phyloP scores from a whole-genome alignment of 64 coral and sea anemone genomes.

The Platygyra sinensis region DNA sequence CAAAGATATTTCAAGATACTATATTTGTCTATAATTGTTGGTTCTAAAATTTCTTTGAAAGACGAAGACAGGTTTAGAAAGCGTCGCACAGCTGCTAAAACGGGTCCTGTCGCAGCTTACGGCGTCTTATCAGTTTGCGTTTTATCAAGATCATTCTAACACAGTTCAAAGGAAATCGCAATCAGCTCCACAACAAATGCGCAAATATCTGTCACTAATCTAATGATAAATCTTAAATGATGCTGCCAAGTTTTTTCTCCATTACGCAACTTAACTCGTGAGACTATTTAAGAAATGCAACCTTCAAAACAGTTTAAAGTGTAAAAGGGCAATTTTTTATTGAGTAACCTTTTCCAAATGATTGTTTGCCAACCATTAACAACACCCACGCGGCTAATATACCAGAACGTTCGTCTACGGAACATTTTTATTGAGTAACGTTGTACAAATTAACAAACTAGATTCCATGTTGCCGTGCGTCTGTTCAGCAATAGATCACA shows the following conservation, averaged over 20 bases:
- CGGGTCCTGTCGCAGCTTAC: background rate
- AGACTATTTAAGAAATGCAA: constrained; percentile 6
- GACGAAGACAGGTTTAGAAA: background rate
- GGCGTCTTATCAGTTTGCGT: background rate
- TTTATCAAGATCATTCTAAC: background rate
- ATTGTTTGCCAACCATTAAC: background rate
- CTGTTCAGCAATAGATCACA: too few relatives aligned
- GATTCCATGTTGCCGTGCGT: too few relatives aligned
- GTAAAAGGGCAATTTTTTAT: background rate
- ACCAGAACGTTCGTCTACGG: background rate
- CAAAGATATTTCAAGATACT: background rate
- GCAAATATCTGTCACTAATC: background rate
- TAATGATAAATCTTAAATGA: background rate
- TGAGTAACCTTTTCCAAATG: background rate
- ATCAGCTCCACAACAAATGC: background rate
- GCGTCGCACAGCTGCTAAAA: background rate
- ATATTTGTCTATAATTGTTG: background rate
- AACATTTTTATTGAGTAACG: background rate
- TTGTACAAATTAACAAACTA: background rate
- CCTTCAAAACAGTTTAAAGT: background rate
- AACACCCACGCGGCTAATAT: background rate
- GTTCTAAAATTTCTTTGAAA: background rate
- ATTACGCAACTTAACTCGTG: background rate
- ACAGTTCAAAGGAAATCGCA: too few relatives aligned
- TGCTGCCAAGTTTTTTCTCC: background rate